phyloP scores from a whole-genome alignment of 2,113 vertebrate genomes.

The Microcebus ravelobensis region DNA sequence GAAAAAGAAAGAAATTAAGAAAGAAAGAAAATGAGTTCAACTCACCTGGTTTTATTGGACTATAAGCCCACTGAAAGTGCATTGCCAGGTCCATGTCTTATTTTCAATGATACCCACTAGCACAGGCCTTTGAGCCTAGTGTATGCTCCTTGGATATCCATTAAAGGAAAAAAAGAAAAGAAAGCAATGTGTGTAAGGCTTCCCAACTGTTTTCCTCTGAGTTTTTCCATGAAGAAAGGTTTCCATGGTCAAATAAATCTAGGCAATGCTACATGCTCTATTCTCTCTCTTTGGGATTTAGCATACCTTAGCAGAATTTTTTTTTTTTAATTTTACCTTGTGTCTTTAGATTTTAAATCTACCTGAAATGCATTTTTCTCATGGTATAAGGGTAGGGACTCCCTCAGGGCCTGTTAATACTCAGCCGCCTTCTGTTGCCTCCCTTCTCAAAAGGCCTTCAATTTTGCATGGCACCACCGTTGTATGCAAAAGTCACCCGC shows the following conservation, averaged over 20 bases:
- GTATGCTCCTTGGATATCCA: background rate
- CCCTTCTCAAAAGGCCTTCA: background rate
- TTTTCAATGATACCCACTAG: background rate
- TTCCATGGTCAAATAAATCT: background rate
- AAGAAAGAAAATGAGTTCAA: background rate
- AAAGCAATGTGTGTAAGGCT: background rate
- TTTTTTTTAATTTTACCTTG: background rate
- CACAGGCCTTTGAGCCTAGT: background rate
- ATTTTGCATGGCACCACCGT: background rate
- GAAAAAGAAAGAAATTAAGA: too few relatives aligned
- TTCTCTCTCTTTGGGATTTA: background rate
- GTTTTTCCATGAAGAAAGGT: background rate
- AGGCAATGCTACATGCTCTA: background rate
- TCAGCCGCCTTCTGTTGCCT: background rate
- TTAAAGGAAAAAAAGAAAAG: background rate
- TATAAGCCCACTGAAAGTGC: background rate
- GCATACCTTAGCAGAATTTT: background rate
- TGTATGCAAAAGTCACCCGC: background rate
- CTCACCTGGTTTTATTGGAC: background rate
- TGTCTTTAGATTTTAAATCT: slow-evolving; percentile 10
- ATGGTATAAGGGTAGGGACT: background rate
- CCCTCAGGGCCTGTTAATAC: background rate
- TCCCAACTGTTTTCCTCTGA: background rate
- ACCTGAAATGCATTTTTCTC: background rate
- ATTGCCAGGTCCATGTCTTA: background rate